Base-by-base conservation (phyloP, 1,140 invertebrate species). In the Lasioglossum baleicum region DNA sequence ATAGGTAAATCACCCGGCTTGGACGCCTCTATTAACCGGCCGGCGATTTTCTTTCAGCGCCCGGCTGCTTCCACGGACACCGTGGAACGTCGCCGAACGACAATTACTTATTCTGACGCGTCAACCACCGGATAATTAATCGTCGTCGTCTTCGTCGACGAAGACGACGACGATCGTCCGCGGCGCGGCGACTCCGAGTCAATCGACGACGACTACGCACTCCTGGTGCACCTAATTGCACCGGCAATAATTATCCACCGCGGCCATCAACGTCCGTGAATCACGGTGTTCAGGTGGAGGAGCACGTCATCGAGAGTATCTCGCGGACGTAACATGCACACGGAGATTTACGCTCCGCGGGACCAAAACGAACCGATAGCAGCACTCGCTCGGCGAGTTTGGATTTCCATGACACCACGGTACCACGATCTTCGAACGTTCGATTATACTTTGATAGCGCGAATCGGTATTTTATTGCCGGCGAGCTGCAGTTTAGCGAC, bases 101-200 rank as follows among this genome's bases (percentile, higher is more conserved):
- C 80, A 77, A 85, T 85, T 83, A 84, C 79, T 85, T 84, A 85
- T 84, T 77, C 80, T 40, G 83, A 84, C 83, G 79, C 80, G 83
- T 84, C 83, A 85, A 85, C 83, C 71, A 64, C 31, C 75, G 80
- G 79, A 83, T 85, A 85, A 85, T 85, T 85, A 84, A 85, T 85
- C 78, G 82, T 69, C 22, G 70, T 51, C 35, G 8, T 48, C 44
- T 0, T 20, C 8, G 40, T 35, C 31, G 15, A 22, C 13, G 44
- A 17, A 5, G 40, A 31, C 26, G 40, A 35, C 13, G 44, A 44
- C 60, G 26, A 11, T 60, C 17, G 69, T 20, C 31, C 10, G 10
- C 44, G 10, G 2, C 35, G 51, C 17, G 60, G 26, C 68, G 51
- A 48, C 53, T n/a, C 65, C 26, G 51, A 78, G 70, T 70, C 61